phyloP scores from a whole-genome alignment of 2,797 vertebrate species.

The Argya squamiceps region DNA sequence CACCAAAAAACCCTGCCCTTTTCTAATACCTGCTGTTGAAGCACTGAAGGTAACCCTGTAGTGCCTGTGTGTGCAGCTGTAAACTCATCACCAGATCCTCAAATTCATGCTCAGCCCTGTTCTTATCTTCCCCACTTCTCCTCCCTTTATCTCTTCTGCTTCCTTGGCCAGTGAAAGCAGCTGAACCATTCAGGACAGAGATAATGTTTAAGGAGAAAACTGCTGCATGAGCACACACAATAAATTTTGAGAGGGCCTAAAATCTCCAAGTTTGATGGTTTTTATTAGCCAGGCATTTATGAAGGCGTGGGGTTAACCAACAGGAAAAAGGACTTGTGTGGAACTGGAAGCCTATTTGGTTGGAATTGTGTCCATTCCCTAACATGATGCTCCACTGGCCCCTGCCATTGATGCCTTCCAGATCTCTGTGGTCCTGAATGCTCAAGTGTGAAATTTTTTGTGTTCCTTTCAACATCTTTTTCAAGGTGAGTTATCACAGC shows the following conservation, averaged over 20 bases:
- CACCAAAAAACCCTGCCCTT: background rate
- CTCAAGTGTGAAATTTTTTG: rapidly evolving
- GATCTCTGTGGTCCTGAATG: background rate
- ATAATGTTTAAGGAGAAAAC: background rate
- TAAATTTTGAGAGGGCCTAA: background rate
- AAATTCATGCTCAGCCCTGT: background rate
- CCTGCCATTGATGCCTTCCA: background rate
- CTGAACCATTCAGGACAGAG: background rate
- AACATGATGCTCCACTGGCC: background rate
- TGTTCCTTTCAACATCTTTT: background rate
- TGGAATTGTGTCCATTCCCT: background rate
- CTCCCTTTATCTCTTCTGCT: background rate
- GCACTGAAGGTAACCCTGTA: background rate
- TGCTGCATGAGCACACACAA: background rate
- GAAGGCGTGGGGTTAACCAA: background rate
- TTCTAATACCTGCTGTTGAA: background rate
- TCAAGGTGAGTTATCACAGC: background rate
- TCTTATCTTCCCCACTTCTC: background rate
- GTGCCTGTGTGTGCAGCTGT: background rate
- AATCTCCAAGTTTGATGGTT: background rate
- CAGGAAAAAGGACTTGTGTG: background rate
- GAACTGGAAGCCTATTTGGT: rapidly evolving
- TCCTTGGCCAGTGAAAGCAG: background rate
- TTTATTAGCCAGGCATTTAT: background rate
- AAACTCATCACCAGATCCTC: background rate